These are phyloP conservation scores for Argyrosomus japonicus DNA, from an alignment of 2,113 vertebrate species.

Conservation along the genomic window DNA sequence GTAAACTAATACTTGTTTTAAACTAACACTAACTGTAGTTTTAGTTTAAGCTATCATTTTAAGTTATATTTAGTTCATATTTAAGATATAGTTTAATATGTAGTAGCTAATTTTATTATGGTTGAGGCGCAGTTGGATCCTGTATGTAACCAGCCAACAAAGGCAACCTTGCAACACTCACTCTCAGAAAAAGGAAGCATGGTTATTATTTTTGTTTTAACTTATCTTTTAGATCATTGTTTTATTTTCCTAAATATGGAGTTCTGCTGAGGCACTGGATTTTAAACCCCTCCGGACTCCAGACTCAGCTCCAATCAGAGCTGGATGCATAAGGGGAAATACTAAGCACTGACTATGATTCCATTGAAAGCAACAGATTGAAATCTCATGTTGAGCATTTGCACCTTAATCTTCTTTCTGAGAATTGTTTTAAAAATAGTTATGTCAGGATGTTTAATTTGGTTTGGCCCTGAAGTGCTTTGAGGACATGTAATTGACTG, in stretches of 20 bases:
- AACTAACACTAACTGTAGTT: neutral
- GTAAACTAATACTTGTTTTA: neutral
- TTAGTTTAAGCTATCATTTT: neutral
- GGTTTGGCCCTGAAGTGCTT: conserved; percentile 41
- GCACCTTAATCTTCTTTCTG: conserved; percentile 27
- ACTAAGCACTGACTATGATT: conserved; percentile 7
- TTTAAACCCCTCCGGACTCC: neutral
- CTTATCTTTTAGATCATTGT: neutral
- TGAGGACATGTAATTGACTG: conserved; percentile 41
- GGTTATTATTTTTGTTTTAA: neutral
- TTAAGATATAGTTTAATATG: neutral
- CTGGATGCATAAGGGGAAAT: neutral
- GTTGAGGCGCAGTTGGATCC: neutral
- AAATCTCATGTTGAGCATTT: neutral
- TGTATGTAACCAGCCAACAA: neutral
- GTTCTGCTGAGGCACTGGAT: neutral
- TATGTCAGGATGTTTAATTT: conserved; percentile 28
- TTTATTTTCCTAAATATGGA: neutral
- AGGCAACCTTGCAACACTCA: neutral
- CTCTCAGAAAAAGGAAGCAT: neutral
- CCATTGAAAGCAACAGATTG: conserved; percentile 71
- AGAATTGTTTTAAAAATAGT: conserved; percentile 21
- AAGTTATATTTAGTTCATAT: neutral
- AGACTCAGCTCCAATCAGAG: neutral
- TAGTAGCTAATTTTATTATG: neutral